Evolutionary conservation across 1,140 invertebrate species (phyloP).

Genomic region (Gonioctena quinquepunctata): DNA sequence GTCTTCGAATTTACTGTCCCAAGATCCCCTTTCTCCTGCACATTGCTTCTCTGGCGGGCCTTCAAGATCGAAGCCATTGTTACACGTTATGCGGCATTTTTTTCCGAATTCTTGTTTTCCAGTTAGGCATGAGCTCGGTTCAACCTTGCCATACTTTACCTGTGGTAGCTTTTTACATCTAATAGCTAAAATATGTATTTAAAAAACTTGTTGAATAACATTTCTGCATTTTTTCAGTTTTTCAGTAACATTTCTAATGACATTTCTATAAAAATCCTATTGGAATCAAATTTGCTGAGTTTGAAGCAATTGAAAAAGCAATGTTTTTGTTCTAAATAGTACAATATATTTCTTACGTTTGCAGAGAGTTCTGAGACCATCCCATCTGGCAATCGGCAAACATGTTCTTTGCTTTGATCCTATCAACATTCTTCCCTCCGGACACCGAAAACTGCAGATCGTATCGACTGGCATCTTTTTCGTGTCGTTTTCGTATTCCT

Average conservation of each 20-base stretch:
- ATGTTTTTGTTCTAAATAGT: no score
- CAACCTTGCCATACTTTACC: conserved; percentile 58
- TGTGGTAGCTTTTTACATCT: conserved; percentile 61
- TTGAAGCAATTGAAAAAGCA: no score
- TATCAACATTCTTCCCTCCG: conserved; percentile 66
- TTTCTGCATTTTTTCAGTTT: no score
- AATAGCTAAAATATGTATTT: conserved; percentile 56
- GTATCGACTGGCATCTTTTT: conserved; percentile 62
- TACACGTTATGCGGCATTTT: conserved; percentile 61
- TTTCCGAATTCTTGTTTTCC: conserved; percentile 60
- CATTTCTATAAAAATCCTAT: no score
- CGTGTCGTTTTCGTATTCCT: conserved; percentile 37
- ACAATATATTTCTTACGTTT: conserved; percentile 62
- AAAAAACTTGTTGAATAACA: background rate
- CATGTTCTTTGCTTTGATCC: conserved; percentile 70
- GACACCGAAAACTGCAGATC: conserved; percentile 68
- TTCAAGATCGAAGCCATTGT: conserved; percentile 61
- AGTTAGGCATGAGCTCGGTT: conserved; percentile 58
- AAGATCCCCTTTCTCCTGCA: conserved; percentile 53
- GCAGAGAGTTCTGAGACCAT: conserved; percentile 68
- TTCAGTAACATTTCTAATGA: background rate
- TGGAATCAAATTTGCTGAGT: no score
- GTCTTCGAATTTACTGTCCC: conserved; percentile 58
- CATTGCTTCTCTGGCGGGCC: conserved; percentile 59
- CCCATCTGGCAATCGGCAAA: conserved; percentile 71